Conservation (phyloP, 2,888 invertebrate species). For the Nomada lathburiana region DNA sequence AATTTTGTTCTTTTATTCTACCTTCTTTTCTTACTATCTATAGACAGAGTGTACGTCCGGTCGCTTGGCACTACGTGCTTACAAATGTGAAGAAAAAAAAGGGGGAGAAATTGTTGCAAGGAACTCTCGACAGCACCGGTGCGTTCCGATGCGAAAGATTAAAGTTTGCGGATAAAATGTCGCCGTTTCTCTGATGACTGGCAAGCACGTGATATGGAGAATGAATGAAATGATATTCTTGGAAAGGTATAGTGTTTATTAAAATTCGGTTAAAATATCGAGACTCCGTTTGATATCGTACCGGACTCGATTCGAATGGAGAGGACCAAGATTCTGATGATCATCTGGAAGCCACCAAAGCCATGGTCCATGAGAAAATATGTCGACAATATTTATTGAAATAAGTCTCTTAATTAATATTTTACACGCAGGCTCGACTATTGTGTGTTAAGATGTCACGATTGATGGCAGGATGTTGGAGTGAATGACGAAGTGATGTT, state of each 20-base stretch:
- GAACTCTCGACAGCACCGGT: too few species aligned
- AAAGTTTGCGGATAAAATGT: too few species aligned
- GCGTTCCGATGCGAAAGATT: too few species aligned
- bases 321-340: too few species aligned
- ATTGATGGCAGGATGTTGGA: background rate
- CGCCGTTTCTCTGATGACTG: too few species aligned
- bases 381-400: background rate
- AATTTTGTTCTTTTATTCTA: background rate
- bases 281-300: background rate
- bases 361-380: background rate
- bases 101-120: too few species aligned
- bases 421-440: background rate
- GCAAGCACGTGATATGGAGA: background rate
- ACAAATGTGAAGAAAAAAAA: background rate
- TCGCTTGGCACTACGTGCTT: slow-evolving; percentile 30
- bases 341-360: background rate
- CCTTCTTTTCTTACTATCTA: slow-evolving; percentile 36
- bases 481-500: background rate
- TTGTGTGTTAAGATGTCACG: background rate
- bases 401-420: background rate
- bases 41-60: background rate
- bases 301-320: background rate
- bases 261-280: background rate
- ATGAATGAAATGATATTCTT: background rate
- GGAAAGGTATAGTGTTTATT: background rate